These are phyloP conservation scores for Cassiopea xamachana DNA, from an alignment of 30 jellyfish, hydroid and myxozoan genomes.

Conservation along the genomic window DNA sequence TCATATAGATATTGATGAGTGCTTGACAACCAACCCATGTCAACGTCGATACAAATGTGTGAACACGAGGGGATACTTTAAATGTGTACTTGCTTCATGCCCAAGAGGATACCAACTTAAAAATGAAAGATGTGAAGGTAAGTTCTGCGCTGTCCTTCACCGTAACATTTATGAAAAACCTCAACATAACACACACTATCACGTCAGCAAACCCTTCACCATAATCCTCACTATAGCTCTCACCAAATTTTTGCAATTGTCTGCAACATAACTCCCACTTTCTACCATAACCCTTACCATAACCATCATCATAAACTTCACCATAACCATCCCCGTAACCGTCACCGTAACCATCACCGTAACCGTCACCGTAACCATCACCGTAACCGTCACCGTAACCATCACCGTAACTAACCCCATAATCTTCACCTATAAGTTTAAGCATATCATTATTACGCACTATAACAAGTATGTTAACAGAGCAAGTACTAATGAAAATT, in stretches of 20 bases:
- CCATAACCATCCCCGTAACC: background rate
- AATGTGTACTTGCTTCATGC: constrained; percentile 54
- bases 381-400: background rate
- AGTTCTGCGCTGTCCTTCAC: background rate
- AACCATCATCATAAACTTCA: too few relatives aligned
- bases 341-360: background rate
- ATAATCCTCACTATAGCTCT: too few relatives aligned
- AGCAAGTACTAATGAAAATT: background rate
- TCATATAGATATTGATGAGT: constrained; percentile 62
- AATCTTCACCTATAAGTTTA: too few relatives aligned
- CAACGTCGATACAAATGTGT: constrained; percentile 57
- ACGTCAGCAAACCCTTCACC: background rate
- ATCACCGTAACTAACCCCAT: background rate
- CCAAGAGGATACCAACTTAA: constrained; percentile 48
- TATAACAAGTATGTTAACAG: background rate
- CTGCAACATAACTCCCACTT: too few relatives aligned
- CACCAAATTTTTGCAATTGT: too few relatives aligned
- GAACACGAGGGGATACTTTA: constrained; percentile 52
- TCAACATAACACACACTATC: background rate
- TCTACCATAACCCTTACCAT: too few relatives aligned
- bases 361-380: background rate
- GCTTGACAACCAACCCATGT: constrained; percentile 33
- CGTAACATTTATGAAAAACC: background rate
- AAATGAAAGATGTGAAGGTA: constrained; percentile 60
- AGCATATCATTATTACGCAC: too few relatives aligned